Base-by-base conservation (phyloP, 2,888 invertebrate species). In the Sisyra terminalis region DNA sequence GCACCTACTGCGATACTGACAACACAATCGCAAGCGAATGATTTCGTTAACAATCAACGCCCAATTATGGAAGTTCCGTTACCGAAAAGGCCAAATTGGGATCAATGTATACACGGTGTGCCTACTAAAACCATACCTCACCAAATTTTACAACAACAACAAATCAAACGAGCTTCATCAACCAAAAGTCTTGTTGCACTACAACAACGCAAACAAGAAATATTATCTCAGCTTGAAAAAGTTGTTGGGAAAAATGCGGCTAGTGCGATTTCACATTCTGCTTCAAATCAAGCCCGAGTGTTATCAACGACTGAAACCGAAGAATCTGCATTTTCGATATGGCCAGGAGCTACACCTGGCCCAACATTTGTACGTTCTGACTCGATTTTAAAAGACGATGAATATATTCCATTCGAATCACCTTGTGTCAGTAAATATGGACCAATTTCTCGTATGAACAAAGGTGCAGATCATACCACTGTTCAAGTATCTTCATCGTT, bases 351-450 rank as follows among this genome's bases (percentile, higher is more conserved):
- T n/a, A 13, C 42, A 13, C 46, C 55, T 5, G 53, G 53, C 11
- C 61, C 62, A 2, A 59, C 60, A 13, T 67, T 65, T 50, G 65
- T 67, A 7, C 60, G 70, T 42, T 65, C 70, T 14, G 71, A 72
- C 53, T 65, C 70, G 1, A 65, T 71, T 47, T 53, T 72, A 39
- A 67, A 70, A 30, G 73, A 75, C 48, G 77, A 76, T 51, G 74
- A 75, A 51, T 74, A 76, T 52, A 73, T 78, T 43, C 77, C 78
- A 6, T 78, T 76, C 56, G 77, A 76, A 52, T 65, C 71, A 29
- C 72, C 76, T 2, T 64, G 72, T 16, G 71, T 73, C 13, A 76
- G 74, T 49, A 78, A 76, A 58, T 79, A 71, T 54, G 79, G 78
- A 3, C 78, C 80, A 1, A 80, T 80, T 49, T 78, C 78, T 2